phyloP scores from a whole-genome alignment of 2,797 vertebrate genomes.

The Enteromius paludinosus region DNA sequence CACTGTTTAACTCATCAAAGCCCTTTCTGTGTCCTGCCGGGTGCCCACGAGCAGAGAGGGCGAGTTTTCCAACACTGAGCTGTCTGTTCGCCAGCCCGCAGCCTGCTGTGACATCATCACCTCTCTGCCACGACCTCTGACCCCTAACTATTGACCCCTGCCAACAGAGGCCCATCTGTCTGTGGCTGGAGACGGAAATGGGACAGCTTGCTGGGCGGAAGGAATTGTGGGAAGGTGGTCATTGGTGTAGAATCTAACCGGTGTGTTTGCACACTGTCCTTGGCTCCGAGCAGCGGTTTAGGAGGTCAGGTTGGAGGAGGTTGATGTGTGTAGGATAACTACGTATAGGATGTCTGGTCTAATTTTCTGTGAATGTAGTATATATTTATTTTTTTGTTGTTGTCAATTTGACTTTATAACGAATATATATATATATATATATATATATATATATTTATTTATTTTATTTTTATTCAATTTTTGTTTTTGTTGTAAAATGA shows the following conservation, averaged over 20 bases:
- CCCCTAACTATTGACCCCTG: constrained; percentile 73
- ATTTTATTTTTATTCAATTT: no score
- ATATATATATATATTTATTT: no score
- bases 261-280: constrained; percentile 4
- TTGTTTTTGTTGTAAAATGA: no score
- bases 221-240: constrained; percentile 57
- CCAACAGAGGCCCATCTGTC: constrained; percentile 77
- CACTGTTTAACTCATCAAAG: constrained; percentile 85
- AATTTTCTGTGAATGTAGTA: not conserved
- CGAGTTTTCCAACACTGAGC: constrained; percentile 72
- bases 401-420: no score
- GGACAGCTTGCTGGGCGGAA: constrained; percentile 26
- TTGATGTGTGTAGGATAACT: not conserved
- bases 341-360: not conserved
- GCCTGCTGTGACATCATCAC: constrained; percentile 78
- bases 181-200: constrained; percentile 50
- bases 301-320: constrained; percentile 12
- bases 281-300: not conserved
- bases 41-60: constrained; percentile 74
- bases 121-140: constrained; percentile 71
- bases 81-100: constrained; percentile 68
- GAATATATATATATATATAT: no score
- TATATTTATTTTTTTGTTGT: not conserved
- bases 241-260: constrained; percentile 40
- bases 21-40: constrained; percentile 74